These are phyloP conservation scores for Scaptomyza graminum DNA, from an alignment of 1,140 invertebrate genomes.

Conservation along the genomic window DNA sequence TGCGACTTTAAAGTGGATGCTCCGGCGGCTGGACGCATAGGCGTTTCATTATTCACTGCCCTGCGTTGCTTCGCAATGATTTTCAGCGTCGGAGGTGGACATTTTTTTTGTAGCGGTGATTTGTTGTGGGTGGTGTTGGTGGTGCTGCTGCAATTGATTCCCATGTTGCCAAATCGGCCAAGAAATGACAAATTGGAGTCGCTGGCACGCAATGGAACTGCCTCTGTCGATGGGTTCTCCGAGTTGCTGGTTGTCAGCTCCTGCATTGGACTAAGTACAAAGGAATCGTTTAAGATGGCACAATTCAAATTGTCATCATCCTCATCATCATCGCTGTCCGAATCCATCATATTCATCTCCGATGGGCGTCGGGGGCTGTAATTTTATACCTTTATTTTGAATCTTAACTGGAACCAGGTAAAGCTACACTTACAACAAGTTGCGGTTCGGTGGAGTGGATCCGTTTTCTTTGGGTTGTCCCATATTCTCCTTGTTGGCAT, in stretches of 20 bases:
- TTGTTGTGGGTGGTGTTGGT: slow-evolving; percentile 18
- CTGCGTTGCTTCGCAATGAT: slow-evolving; percentile 51
- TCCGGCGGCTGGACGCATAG: slow-evolving; percentile 39
- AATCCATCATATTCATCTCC: slow-evolving; percentile 69
- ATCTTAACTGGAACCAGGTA: neutral
- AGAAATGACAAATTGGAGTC: slow-evolving; percentile 69
- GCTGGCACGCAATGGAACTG: slow-evolving; percentile 12
- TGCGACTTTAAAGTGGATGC: slow-evolving; percentile 22
- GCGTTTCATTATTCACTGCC: slow-evolving; percentile 50
- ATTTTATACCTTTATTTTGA: neutral
- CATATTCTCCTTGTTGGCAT: slow-evolving; percentile 46
- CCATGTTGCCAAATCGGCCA: slow-evolving; percentile 70
- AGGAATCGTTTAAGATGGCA: slow-evolving; percentile 81
- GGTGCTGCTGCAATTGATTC: slow-evolving; percentile 54
- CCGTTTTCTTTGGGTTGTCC: slow-evolving; percentile 4
- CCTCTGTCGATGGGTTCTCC: slow-evolving; percentile 13
- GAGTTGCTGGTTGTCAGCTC: slow-evolving; percentile 51
- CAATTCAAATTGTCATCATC: slow-evolving; percentile 75
- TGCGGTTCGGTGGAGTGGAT: neutral
- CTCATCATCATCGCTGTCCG: slow-evolving; percentile 76
- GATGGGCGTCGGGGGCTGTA: slow-evolving; percentile 65
- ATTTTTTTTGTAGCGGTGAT: slow-evolving; percentile 44
- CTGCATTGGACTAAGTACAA: slow-evolving; percentile 71
- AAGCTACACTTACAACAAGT: slow-evolving; percentile 36
- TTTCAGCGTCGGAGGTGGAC: slow-evolving; percentile 36